Evolutionary conservation across 2,888 invertebrate species (phyloP).

Genomic region (Lasioglossum marginatum): DNA sequence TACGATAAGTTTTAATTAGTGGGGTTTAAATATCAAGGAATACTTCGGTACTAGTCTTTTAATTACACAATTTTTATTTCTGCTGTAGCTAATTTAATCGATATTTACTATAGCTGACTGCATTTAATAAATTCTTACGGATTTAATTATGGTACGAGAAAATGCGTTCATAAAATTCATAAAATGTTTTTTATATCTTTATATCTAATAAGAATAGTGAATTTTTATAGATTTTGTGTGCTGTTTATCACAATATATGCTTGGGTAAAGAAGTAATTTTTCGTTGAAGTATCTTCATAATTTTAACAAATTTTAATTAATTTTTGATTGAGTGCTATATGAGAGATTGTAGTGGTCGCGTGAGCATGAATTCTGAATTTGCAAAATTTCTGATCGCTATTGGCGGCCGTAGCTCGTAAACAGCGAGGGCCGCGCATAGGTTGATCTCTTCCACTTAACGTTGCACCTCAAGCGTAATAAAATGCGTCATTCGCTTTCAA

Average conservation of each 20-base stretch:
- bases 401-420: constrained; percentile 14
- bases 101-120: background rate
- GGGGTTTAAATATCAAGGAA: background rate
- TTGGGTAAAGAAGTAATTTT: background rate
- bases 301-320: background rate
- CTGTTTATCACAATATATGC: too few relatives aligned
- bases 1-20: background rate
- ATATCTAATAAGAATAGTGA: too few relatives aligned
- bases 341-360: background rate
- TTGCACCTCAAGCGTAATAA: constrained; percentile 42
- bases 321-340: too few relatives aligned
- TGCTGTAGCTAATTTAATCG: background rate
- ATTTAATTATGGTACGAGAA: background rate
- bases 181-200: too few relatives aligned
- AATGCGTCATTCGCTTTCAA: constrained; percentile 28
- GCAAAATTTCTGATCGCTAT: constrained; percentile 12
- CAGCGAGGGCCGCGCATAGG: constrained; percentile 16
- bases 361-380: constrained; percentile 20
- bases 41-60: background rate
- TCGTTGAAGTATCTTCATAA: background rate
- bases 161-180: background rate
- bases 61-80: background rate
- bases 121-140: background rate
- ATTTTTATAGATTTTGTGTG: too few relatives aligned
- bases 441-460: constrained; percentile 55